Evolutionary conservation across 1,140 invertebrate genomes (phyloP).

Genomic region (Papilio polytes): DNA sequence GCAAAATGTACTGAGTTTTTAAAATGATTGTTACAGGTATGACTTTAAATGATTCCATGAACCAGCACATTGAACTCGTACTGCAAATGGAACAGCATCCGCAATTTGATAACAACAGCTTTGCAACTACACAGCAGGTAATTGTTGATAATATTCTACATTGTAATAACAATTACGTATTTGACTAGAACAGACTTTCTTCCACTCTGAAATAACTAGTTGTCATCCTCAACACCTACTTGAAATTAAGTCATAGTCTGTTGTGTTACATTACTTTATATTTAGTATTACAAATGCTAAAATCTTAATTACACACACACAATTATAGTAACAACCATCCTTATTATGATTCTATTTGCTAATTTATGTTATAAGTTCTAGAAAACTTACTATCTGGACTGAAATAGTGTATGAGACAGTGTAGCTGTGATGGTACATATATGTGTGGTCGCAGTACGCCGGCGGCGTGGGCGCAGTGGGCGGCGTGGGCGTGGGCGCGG

Average conservation of each 20-base stretch:
- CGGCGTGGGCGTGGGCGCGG: constrained; percentile 50
- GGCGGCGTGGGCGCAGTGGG: constrained; percentile 50
- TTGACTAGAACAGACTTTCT: neutral
- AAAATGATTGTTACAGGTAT: constrained; percentile 67
- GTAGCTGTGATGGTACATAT: neutral
- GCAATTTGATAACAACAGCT: constrained; percentile 82
- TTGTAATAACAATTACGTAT: neutral
- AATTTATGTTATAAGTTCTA: too few species aligned
- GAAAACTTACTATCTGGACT: too few species aligned
- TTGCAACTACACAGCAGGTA: constrained; percentile 81
- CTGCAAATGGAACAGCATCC: constrained; percentile 84
- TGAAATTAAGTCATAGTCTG: too few species aligned
- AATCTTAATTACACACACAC: too few species aligned
- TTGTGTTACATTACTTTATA: too few species aligned
- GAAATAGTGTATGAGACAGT: too few species aligned
- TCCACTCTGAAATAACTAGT: too few species aligned
- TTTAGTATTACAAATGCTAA: too few species aligned
- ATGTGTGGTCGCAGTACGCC: constrained; percentile 46
- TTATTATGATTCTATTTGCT: too few species aligned
- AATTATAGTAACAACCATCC: too few species aligned
- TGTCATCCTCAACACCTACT: too few species aligned
- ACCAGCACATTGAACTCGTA: constrained; percentile 82
- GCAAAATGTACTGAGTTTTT: constrained; percentile 25
- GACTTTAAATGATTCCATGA: constrained; percentile 83
- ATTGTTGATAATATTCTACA: constrained; percentile 37